A percentile compares a stretch with the other conserved stretches of the same genome.
phyloP scores from a whole-genome alignment of 64 coral and sea anemone species.

The Catalaphyllia jardinei region DNA sequence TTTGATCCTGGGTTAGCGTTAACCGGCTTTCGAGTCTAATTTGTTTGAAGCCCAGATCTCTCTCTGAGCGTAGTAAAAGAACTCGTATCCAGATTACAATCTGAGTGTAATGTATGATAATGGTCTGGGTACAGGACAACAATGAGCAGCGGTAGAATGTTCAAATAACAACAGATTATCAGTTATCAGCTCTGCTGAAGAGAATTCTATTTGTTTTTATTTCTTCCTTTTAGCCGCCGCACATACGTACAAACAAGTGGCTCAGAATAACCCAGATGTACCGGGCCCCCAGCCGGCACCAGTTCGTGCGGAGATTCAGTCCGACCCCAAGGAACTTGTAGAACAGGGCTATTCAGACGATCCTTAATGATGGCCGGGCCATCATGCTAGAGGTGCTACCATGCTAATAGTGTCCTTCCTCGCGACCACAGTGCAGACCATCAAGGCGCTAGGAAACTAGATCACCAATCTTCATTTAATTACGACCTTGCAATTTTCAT shows the following conservation, averaged over 20 bases:
- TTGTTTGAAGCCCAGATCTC: too few species aligned
- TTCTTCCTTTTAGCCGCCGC: conserved; percentile 10
- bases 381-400: conserved; percentile 7
- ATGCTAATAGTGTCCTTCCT: neutral
- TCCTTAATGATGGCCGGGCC: conserved; percentile 4
- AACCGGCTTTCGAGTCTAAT: too few species aligned
- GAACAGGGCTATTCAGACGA: conserved; percentile 9
- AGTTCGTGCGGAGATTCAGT: conserved; percentile 25
- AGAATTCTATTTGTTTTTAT: neutral
- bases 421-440: neutral
- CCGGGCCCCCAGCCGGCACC: neutral
- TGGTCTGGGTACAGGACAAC: too few species aligned
- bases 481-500: too few species aligned
- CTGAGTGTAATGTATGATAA: too few species aligned
- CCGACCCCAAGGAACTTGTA: conserved; percentile 28
- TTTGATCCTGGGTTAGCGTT: too few species aligned
- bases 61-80: too few species aligned
- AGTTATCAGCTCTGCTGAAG: neutral
- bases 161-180: too few species aligned
- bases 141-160: too few species aligned
- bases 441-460: neutral
- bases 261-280: conserved; percentile 34
- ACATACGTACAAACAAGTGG: conserved; percentile 39
- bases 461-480: too few species aligned
- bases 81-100: too few species aligned